A percentile compares a stretch with the other conserved stretches of the same genome.
Conservation (phyloP, 2,888 invertebrate genomes). For the Loripinus fragilis region DNA sequence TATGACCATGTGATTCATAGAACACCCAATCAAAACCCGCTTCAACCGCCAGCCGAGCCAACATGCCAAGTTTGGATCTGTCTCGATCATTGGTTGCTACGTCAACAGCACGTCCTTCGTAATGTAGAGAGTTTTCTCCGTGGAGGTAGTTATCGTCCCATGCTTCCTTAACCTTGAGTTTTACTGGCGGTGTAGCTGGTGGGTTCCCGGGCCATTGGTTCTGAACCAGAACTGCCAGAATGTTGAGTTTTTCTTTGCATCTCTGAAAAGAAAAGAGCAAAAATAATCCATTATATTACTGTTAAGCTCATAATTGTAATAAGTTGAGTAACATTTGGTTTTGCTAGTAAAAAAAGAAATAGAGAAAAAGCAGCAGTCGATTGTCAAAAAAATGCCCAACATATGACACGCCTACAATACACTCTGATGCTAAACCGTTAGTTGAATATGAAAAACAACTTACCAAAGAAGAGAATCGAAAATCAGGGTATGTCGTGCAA, state of each 20-base stretch:
- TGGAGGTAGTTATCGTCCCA: conserved; percentile 95
- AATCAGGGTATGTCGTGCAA: too few relatives aligned
- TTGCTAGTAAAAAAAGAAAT: too few relatives aligned
- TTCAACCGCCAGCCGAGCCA: conserved; percentile 96
- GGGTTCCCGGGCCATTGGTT: conserved; percentile 96
- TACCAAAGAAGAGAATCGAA: too few relatives aligned
- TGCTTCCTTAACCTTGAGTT: conserved; percentile 95
- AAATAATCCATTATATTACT: too few relatives aligned
- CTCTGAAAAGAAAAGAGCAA: conserved; percentile 88
- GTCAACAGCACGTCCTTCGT: conserved; percentile 98
- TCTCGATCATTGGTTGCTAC: conserved; percentile 97
- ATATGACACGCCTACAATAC: too few relatives aligned
- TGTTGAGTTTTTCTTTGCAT: conserved; percentile 97
- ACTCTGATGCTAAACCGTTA: too few relatives aligned
- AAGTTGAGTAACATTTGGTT: too few relatives aligned
- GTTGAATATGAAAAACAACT: too few relatives aligned
- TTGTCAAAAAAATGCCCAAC: too few relatives aligned
- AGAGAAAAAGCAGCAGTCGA: too few relatives aligned
- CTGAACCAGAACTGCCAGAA: conserved; percentile 97
- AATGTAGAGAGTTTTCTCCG: conserved; percentile 92
- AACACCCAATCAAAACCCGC: conserved; percentile 99
- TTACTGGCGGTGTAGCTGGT: conserved; percentile 84
- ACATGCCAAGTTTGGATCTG: conserved; percentile 96
- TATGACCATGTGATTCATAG: conserved; percentile 96
- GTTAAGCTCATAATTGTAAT: too few relatives aligned